Base-by-base conservation (phyloP, 2,113 vertebrate genomes). In the Donacobius atricapilla region DNA sequence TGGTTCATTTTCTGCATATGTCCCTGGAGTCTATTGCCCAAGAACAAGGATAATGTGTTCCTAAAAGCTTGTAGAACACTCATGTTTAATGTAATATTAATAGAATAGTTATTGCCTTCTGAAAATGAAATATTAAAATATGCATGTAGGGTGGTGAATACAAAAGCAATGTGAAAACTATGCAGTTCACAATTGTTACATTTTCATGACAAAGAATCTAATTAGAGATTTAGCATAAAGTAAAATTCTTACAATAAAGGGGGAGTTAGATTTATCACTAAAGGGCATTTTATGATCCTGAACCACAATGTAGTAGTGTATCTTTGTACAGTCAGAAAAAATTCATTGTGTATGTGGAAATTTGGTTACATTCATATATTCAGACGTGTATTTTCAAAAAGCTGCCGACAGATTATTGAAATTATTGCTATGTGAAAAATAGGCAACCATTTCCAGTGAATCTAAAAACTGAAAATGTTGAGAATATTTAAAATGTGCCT, bases 31-130 rank as follows among this genome's bases (percentile, higher is more conserved):
- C 63, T 75, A 21, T 56, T 90, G 79, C 39, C 60, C 33, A 63
- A 73, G 64, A 51, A 53, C 42, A 58, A 57, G 63, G 53, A 31
- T 50, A 76, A 56, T 45, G 30, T 53, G 30, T 50, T 82, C 81
- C 81, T 78, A 87, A 95, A 92, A 94, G 64, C 75, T 89, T 90
- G 56, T 87, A 78, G 87, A 93, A 96, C 79, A n/a, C 15, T 8
- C 35, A 54, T 63, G 51, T 95, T 97, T 96, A 94, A 96, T 84
- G 61, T 61, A 87, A 82, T 92, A 95, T 94, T 96, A 94, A 97
- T 89, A 69, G 35, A 33, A 82, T 56, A 88, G 65, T 87, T 96
- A 85, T 45, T 54, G 80, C 13, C 64, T 92, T 25, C 53, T 90
- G 47, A 95, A 97, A 79, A 92, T 87, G 70, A 83, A 95, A 94